phyloP scores from a whole-genome alignment of 2,113 vertebrate genomes.

The Salvelinus sp. region DNA sequence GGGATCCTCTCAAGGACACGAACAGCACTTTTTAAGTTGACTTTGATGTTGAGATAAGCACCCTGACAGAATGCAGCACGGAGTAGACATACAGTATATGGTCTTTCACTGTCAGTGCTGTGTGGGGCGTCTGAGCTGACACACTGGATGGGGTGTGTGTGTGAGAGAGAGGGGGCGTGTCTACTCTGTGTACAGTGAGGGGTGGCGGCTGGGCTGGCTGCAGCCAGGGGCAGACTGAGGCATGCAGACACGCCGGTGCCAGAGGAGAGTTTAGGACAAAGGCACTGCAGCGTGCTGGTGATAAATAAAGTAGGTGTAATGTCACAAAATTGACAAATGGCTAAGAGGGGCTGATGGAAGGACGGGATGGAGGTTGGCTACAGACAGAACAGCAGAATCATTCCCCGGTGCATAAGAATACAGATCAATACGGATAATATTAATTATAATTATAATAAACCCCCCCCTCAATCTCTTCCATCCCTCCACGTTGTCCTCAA shows the following conservation, averaged over 20 bases:
- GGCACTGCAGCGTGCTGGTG: constrained; percentile 55
- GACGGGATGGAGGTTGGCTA: constrained; percentile 67
- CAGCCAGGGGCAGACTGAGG: background rate
- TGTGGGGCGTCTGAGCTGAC: background rate
- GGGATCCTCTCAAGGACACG: background rate
- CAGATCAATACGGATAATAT: constrained; percentile 68
- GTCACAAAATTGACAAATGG: constrained; percentile 69
- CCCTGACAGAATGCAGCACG: background rate
- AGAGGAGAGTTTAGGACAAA: constrained; percentile 61
- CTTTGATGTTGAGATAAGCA: background rate
- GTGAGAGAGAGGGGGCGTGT: background rate
- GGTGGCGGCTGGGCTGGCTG: background rate
- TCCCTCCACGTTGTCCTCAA: constrained; percentile 52
- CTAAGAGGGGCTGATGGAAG: constrained; percentile 40
- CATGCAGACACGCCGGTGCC: constrained; percentile 57
- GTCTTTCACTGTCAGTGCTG: background rate
- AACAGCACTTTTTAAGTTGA: background rate
- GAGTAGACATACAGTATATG: background rate
- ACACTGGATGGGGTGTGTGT: background rate
- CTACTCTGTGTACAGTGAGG: background rate
- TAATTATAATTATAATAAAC: constrained; percentile 68
- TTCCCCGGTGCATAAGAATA: constrained; percentile 64
- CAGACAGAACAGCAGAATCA: constrained; percentile 55
- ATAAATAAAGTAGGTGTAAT: constrained; percentile 81
- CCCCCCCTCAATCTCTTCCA: constrained; percentile 43